These are phyloP conservation scores for Melanostoma scalare DNA, from an alignment of 2,888 invertebrate species.

Conservation along the genomic window DNA sequence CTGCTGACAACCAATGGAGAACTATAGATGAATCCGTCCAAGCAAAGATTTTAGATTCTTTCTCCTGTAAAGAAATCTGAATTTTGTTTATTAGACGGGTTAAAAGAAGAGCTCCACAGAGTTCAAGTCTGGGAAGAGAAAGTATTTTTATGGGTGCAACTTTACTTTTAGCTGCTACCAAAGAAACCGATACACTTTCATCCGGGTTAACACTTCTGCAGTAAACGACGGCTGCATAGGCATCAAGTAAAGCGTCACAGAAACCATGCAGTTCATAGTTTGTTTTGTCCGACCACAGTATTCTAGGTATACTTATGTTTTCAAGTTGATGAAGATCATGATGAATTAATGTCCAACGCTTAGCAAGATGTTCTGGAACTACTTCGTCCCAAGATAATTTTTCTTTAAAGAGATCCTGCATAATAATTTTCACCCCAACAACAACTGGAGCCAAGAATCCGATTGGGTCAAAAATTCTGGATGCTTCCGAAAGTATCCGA, in stretches of 20 bases:
- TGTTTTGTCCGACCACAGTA: not conserved
- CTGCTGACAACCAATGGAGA: conserved; percentile 43
- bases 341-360: conserved; percentile 21
- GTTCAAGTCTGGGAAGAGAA: conserved; percentile 19
- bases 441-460: conserved; percentile 13
- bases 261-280: conserved; percentile 37
- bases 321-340: conserved; percentile 16
- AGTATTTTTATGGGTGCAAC: conserved; percentile 37
- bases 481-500: conserved; percentile 29
- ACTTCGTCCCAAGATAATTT: conserved; percentile 22
- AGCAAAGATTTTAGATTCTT: conserved; percentile 9
- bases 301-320: conserved; percentile 10
- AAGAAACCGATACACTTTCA: not conserved
- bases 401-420: conserved; percentile 29
- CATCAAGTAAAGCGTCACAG: conserved; percentile 40
- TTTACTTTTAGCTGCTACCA: conserved; percentile 33
- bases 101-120: conserved; percentile 35
- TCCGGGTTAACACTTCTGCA: conserved; percentile 20
- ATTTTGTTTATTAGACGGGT: conserved; percentile 39
- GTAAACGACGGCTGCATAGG: conserved; percentile 29
- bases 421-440: conserved; percentile 20
- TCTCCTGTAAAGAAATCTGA: conserved; percentile 15
- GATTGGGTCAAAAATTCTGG: conserved; percentile 15
- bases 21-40: conserved; percentile 43
- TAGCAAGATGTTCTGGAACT: not conserved